Base-by-base conservation (phyloP, 2,113 vertebrate genomes). In the Spizaetus ornatus region DNA sequence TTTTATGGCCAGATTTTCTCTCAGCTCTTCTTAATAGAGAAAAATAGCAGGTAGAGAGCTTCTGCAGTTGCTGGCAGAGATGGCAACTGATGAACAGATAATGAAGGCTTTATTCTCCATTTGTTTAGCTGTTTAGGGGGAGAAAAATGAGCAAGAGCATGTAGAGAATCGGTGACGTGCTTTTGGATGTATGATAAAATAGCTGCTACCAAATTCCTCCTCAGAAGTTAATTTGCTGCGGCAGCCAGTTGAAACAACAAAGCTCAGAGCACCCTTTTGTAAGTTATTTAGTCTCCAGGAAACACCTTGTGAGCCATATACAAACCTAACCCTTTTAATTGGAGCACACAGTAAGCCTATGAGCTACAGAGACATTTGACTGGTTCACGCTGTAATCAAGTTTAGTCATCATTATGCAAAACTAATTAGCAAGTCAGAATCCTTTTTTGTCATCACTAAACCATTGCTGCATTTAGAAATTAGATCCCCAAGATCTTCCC, bases 331-430 rank as follows among this genome's bases (percentile, higher is more conserved):
- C 45, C 77, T 89, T 93, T 72, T 45, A 89, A 89, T 18, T 87
- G 73, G 88, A 38, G 56, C 7, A 3, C 61, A 26, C 77, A 56
- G 52, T 14, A 73, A 90, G 79, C 59, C 79, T 47, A 7, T 23
- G 50, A 82, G 86, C 79, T 66, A 82, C 65, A 58, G 53, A 94
- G 86, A 19, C 43, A 31, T 65, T 79, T 84, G 47, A 84, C 88
- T 82, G 83, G 65, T 69, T 94, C 86, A 47, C 45, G 81, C 86
- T 91, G 86, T 70, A 95, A 89, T 94, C 86, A 45, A 87, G 77
- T 93, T 95, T 96, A 96, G 88, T 96, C 94, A 97, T 91, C 96
- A 96, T 96, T 97, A 94, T 95, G 92, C 93, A 96, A 96, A 97
- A 62, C 86, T 94, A 94, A 97, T 96, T 96, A 96, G 81, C 91